Conservation (phyloP, 2,797 vertebrate species). For the Enoplosus armatus region DNA sequence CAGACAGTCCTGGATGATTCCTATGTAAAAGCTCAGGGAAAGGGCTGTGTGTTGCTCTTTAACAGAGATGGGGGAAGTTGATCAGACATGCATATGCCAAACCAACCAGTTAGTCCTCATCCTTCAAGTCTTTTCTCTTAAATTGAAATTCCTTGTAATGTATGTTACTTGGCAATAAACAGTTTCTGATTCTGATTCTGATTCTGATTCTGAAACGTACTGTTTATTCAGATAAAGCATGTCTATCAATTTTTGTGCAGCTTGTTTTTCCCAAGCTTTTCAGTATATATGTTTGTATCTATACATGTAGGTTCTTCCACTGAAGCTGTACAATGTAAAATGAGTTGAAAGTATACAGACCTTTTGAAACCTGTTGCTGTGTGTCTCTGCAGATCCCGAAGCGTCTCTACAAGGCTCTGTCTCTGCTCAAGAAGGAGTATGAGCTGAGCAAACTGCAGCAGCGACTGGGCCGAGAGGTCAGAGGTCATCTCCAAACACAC, state of each 20-base stretch:
- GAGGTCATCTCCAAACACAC: slow-evolving; percentile 9
- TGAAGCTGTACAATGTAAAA: background rate
- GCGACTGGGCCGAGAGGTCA: slow-evolving; percentile 95
- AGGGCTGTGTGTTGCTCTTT: background rate
- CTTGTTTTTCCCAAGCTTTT: background rate
- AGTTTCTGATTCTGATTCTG: too few species aligned
- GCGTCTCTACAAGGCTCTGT: slow-evolving; percentile 96
- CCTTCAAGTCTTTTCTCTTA: background rate
- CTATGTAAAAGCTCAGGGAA: background rate
- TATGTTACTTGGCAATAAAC: too few species aligned
- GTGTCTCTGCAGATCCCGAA: slow-evolving; percentile 91
- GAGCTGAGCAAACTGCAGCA: slow-evolving; percentile 98
- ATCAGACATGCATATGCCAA: background rate
- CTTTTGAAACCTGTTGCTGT: background rate
- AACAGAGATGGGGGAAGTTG: background rate
- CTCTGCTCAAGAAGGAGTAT: slow-evolving; percentile 97
- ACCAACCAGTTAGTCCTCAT: background rate
- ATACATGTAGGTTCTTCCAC: background rate
- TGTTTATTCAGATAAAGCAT: too few species aligned
- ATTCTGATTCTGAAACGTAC: too few species aligned
- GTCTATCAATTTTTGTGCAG: background rate
- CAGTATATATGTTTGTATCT: background rate
- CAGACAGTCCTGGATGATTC: background rate
- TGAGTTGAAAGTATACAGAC: background rate
- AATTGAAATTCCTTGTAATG: too few species aligned